A percentile compares a stretch with the other conserved stretches of the same genome.
Conservation (phyloP, 2,888 invertebrate genomes). For the Cryptocheilus praepositus region DNA sequence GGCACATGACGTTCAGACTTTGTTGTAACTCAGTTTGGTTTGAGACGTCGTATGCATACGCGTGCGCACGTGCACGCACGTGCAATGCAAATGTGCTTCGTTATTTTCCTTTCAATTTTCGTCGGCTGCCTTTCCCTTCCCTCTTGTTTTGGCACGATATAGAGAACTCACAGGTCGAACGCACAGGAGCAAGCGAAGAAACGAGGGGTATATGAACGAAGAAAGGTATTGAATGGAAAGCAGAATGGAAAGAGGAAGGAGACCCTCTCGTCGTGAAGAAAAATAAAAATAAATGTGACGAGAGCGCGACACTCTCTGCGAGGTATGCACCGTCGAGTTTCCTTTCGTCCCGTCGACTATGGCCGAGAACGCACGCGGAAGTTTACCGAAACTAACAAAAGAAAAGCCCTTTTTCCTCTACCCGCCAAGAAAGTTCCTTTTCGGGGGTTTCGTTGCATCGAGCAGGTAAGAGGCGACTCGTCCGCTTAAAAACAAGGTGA, state of each 20-base stretch:
- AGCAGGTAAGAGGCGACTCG: too few species aligned
- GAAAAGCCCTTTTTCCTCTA: too few species aligned
- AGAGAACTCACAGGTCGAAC: conserved; percentile 58
- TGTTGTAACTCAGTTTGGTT: too few species aligned
- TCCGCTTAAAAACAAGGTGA: too few species aligned
- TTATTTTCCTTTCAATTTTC: conserved; percentile 11
- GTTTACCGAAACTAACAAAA: too few species aligned
- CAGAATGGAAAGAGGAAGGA: background rate
- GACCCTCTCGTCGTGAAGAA: background rate
- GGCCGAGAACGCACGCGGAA: too few species aligned
- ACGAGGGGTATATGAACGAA: background rate
- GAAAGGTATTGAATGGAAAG: background rate
- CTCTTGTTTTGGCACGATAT: conserved; percentile 53
- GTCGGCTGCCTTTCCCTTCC: conserved; percentile 29
- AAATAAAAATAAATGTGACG: conserved; percentile 21
- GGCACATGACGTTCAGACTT: too few species aligned
- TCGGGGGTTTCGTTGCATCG: background rate
- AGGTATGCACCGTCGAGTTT: conserved; percentile 44
- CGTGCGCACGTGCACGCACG: background rate
- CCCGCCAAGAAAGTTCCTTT: background rate
- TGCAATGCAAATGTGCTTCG: background rate
- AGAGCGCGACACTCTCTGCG: conserved; percentile 43
- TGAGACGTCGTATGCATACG: too few species aligned
- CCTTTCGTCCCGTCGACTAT: conserved; percentile 16
- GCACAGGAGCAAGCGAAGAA: conserved; percentile 36